Percentiles rank a stretch among this genome's conserved stretches.
phyloP scores from a whole-genome alignment of 2,888 invertebrate species.

The Atrina japonica region DNA sequence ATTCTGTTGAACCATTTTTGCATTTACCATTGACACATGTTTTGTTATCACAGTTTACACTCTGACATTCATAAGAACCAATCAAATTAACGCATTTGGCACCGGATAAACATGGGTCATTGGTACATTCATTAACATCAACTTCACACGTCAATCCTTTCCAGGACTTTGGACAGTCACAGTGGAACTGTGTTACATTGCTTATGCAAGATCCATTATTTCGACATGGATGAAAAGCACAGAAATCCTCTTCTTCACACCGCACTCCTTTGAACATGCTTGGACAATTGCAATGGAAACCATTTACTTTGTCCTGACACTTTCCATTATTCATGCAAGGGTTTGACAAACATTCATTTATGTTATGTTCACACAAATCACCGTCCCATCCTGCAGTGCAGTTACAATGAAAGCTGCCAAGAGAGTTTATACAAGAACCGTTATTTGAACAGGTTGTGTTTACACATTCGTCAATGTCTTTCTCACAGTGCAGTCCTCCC shows the following conservation, averaged over 20 bases:
- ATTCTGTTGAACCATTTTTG: not conserved
- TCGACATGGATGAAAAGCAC: conserved; percentile 6
- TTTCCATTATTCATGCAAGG: conserved; percentile 82
- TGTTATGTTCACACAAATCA: conserved; percentile 85
- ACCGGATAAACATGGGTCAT: not conserved
- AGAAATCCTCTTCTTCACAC: conserved; percentile 9
- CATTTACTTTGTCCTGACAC: conserved; percentile 8
- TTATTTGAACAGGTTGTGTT: conserved; percentile 5
- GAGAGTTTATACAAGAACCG: conserved; percentile 17
- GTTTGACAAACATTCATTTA: conserved; percentile 76
- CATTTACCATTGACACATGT: conserved; percentile 23
- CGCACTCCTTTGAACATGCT: not conserved
- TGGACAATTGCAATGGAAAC: conserved; percentile 50
- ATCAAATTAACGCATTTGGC: conserved; percentile 4
- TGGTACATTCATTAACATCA: conserved; percentile 25
- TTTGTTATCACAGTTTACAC: not conserved
- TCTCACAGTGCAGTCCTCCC: conserved; percentile 94
- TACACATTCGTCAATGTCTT: conserved; percentile 89
- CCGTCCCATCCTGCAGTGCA: conserved; percentile 92
- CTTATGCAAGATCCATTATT: conserved; percentile 21
- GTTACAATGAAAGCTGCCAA: conserved; percentile 16
- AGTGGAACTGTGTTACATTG: not conserved
- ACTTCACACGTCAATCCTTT: conserved; percentile 16
- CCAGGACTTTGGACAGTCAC: conserved; percentile 10
- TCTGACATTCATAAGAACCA: conserved; percentile 7